These are phyloP conservation scores for Drosophila vallismaia DNA, from an alignment of 2,888 invertebrate species.

Conservation along the genomic window DNA sequence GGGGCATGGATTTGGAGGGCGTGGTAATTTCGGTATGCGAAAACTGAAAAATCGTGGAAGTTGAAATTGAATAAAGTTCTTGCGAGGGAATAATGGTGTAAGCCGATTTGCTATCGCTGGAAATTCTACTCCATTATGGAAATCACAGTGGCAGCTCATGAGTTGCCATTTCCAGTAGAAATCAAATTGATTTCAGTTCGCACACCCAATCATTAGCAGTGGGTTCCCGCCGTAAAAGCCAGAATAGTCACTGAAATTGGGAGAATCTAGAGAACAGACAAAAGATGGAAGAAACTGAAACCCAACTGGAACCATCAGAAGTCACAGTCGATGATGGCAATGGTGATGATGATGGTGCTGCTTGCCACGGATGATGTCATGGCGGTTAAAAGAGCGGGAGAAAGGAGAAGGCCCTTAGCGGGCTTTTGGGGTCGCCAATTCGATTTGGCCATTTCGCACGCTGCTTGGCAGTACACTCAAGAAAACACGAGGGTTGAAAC, in stretches of 20 bases:
- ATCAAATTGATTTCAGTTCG: slow-evolving; percentile 43
- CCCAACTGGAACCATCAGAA: slow-evolving; percentile 37
- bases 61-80: slow-evolving; percentile 34
- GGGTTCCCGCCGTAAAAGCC: slow-evolving; percentile 25
- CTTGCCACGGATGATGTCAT: slow-evolving; percentile 70
- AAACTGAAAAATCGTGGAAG: slow-evolving; percentile 35
- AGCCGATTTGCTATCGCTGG: slow-evolving; percentile 36
- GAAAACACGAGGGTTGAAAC: too few relatives aligned
- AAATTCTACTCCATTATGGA: slow-evolving; percentile 15
- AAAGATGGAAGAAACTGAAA: slow-evolving; percentile 25
- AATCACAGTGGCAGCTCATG: slow-evolving; percentile 23
- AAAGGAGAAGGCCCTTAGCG: not conserved
- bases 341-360: slow-evolving; percentile 22
- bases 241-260: slow-evolving; percentile 30
- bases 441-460: slow-evolving; percentile 64
- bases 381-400: slow-evolving; percentile 14
- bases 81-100: slow-evolving; percentile 14
- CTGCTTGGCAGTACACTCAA: slow-evolving; percentile 48
- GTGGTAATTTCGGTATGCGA: slow-evolving; percentile 40
- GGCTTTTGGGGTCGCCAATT: slow-evolving; percentile 39
- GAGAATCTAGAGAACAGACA: slow-evolving; percentile 35
- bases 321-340: slow-evolving; percentile 25
- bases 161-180: slow-evolving; percentile 25
- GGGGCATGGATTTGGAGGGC: slow-evolving; percentile 42
- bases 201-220: slow-evolving; percentile 30